Evolutionary conservation across 1,140 invertebrate species (phyloP).

Genomic region (Nylanderia fulva): DNA sequence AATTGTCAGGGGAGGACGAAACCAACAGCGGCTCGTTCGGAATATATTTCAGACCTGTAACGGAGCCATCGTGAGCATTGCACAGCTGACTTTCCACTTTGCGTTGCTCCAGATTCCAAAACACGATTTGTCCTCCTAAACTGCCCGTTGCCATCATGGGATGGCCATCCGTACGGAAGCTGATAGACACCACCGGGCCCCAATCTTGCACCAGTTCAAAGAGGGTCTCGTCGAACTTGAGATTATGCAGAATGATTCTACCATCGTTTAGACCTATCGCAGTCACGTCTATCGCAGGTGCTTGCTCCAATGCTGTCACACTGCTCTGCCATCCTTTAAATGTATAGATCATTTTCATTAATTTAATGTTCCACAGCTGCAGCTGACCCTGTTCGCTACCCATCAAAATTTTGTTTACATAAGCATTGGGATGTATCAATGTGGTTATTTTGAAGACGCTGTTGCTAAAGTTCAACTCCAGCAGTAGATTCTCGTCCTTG

Average conservation of each 20-base stretch:
- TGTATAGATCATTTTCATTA: slow-evolving; percentile 91
- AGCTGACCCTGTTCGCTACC: slow-evolving; percentile 95
- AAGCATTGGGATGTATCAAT: slow-evolving; percentile 95
- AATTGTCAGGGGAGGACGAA: slow-evolving; percentile 97
- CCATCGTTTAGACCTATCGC: slow-evolving; percentile 94
- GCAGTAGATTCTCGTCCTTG: slow-evolving; percentile 89
- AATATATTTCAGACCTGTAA: slow-evolving; percentile 93
- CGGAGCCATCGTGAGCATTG: slow-evolving; percentile 90
- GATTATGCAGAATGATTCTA: slow-evolving; percentile 94
- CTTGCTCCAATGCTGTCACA: slow-evolving; percentile 91
- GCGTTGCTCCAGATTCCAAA: slow-evolving; percentile 97
- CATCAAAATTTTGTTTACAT: slow-evolving; percentile 97
- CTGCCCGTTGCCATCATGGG: slow-evolving; percentile 95
- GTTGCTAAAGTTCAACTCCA: slow-evolving; percentile 91
- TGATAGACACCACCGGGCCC: slow-evolving; percentile 94
- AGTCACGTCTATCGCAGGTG: slow-evolving; percentile 96
- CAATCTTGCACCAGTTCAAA: slow-evolving; percentile 97
- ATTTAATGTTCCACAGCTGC: slow-evolving; percentile 96
- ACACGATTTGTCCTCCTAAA: slow-evolving; percentile 92
- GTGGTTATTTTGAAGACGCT: slow-evolving; percentile 91
- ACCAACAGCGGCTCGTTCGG: slow-evolving; percentile 95
- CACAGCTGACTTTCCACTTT: slow-evolving; percentile 88
- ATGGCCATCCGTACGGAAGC: slow-evolving; percentile 95
- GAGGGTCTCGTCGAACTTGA: slow-evolving; percentile 92
- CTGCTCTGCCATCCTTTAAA: slow-evolving; percentile 92